A percentile compares a stretch with the other conserved stretches of the same genome.
Conservation (phyloP, 2,113 vertebrate species). For the Lipophrys pholis region DNA sequence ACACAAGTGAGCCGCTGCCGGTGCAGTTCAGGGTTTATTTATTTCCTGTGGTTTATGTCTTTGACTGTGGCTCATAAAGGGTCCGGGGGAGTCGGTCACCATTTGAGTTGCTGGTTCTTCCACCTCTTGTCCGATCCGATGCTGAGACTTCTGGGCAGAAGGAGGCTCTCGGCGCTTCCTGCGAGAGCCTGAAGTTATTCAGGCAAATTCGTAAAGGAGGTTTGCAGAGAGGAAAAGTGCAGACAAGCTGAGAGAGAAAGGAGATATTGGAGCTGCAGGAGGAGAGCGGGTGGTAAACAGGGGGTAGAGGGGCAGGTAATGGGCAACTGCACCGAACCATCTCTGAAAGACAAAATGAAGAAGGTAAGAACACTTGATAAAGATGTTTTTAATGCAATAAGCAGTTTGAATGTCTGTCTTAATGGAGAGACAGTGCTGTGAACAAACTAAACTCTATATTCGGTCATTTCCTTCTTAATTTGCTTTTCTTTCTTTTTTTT, state of each 20-base stretch:
- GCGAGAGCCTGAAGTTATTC: background rate
- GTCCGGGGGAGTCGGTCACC: conserved; percentile 22
- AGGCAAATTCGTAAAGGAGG: no score
- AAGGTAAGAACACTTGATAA: conserved; percentile 76
- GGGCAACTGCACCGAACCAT: conserved; percentile 82
- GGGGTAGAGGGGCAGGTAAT: conserved; percentile 50
- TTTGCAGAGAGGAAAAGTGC: no score
- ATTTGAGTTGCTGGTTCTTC: conserved; percentile 15
- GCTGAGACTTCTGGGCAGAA: background rate
- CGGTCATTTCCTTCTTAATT: no score
- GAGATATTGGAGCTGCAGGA: background rate
- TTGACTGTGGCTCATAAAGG: background rate
- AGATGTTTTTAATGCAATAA: conserved; percentile 32
- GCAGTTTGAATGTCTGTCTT: conserved; percentile 24
- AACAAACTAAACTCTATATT: no score
- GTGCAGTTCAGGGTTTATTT: background rate
- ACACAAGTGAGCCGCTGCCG: conserved; percentile 6
- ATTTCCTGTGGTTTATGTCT: background rate
- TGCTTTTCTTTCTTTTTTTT: no score
- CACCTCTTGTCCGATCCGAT: conserved; percentile 3
- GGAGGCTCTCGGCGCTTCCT: no score
- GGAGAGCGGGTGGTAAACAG: background rate
- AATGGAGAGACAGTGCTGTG: no score
- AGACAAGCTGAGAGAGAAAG: background rate
- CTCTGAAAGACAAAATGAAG: conserved; percentile 69